Evolutionary conservation across 2,797 vertebrate species (phyloP).

Genomic region (Pseudocheirus occidentalis): DNA sequence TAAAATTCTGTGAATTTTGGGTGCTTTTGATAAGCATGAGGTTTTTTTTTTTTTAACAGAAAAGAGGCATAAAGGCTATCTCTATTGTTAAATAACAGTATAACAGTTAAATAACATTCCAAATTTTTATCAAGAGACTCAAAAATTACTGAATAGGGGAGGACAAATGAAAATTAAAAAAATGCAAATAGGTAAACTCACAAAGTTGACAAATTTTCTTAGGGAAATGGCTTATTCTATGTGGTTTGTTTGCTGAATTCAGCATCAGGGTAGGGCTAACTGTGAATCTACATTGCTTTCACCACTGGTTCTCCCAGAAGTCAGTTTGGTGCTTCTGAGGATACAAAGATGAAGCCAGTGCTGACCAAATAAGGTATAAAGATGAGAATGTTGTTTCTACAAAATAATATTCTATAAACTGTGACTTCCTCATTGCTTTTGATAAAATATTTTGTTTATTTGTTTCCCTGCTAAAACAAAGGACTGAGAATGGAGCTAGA

Average conservation of each 20-base stretch:
- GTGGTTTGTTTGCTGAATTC: constrained; percentile 50
- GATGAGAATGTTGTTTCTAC: constrained; percentile 62
- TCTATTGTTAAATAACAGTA: background rate
- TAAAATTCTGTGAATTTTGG: background rate
- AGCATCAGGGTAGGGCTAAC: constrained; percentile 22
- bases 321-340: constrained; percentile 33
- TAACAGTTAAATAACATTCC: no score
- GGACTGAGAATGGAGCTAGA: constrained; percentile 24
- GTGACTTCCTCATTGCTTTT: constrained; percentile 69
- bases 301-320: constrained; percentile 39
- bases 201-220: constrained; percentile 18
- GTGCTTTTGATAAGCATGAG: background rate
- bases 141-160: background rate
- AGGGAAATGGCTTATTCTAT: constrained; percentile 38
- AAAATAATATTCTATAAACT: constrained; percentile 70
- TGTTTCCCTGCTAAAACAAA: constrained; percentile 43
- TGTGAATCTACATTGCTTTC: constrained; percentile 68
- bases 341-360: constrained; percentile 49
- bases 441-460: constrained; percentile 57
- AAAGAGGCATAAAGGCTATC: background rate
- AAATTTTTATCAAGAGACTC: background rate
- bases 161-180: background rate
- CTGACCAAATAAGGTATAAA: constrained; percentile 76
- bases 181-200: constrained; percentile 29
- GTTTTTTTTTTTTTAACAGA: background rate